Base-by-base conservation (phyloP, 2,113 vertebrate species). In the Pterocles gutturalis region DNA sequence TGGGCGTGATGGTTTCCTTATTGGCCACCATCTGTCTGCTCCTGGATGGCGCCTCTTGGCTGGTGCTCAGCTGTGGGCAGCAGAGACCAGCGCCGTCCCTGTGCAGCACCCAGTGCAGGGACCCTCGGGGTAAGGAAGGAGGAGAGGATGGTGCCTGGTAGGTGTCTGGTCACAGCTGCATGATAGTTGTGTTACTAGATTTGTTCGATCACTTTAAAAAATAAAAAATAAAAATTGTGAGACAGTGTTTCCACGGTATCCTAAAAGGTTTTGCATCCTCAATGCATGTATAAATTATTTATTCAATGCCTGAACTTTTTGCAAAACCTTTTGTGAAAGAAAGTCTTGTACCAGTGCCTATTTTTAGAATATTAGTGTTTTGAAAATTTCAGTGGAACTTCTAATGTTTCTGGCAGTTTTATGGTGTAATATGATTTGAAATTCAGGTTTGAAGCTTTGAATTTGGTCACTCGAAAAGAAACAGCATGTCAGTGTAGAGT, bases 11-110 rank as follows among this genome's bases (percentile, higher is more conserved):
- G 38, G 89, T 70, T 96, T 96, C 89, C 83, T 89, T 96, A 73
- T 73, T 96, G 96, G 89, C 72, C 64, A 38, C 96, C 94, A 95
- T 95, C 95, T 96, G 96, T 76, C 92, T 55, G 43, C 82, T 94
- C 61, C 79, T 88, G 5, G 41, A 84, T 80, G 57, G 36, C 7
- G 13, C 66, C 61, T 67, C 58, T 71, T 55, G 91, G 71, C 87
- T 91, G 80, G 83, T 18, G 3, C 69, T 34, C 8, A 18, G 76
- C 76, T 66, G 41, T 45, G 0, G 0, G 4, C 76, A 94, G 79
- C 7, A 2, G 75, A 70, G 48, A 20, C 78, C 46, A 4, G 64
- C 2, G 1, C 53, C 5, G 58, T 38, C 36, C 31, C 7, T 1
- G 4, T 1, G 0, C 57, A 31, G 83, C 61, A 17, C 80, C 87